Conservation (phyloP, 2,888 invertebrate species). For the Myathropa florea region DNA sequence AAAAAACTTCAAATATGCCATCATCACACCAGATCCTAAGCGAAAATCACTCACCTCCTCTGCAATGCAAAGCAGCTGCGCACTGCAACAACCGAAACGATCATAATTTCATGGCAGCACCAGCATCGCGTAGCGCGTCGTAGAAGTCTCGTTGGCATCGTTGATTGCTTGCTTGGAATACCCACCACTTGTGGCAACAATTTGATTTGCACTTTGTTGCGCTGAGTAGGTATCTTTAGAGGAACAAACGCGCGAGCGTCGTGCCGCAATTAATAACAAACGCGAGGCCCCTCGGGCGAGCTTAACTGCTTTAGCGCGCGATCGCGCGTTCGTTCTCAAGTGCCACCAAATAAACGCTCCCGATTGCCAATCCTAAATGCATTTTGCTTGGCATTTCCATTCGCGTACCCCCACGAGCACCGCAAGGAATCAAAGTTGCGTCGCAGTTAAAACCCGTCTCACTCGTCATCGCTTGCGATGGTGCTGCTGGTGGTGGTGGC, state of each 20-base stretch:
- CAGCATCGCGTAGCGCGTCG: neutral
- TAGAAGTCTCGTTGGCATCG: conserved; percentile 39
- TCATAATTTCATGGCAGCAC: conserved; percentile 65
- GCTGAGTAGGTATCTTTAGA: conserved; percentile 55
- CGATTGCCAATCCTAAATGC: conserved; percentile 40
- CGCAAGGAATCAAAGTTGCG: conserved; percentile 33
- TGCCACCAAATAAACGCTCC: conserved; percentile 68
- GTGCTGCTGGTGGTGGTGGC: conserved; percentile 32
- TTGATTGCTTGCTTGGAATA: conserved; percentile 51
- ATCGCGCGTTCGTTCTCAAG: neutral
- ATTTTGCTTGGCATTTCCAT: conserved; percentile 35
- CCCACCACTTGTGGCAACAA: conserved; percentile 47
- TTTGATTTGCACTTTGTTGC: conserved; percentile 69
- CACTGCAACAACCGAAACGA: neutral
- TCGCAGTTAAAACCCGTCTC: conserved; percentile 67
- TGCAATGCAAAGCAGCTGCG: conserved; percentile 34
- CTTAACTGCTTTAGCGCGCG: conserved; percentile 1
- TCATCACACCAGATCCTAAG: neutral
- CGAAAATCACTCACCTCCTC: neutral
- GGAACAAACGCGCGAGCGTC: conserved; percentile 30
- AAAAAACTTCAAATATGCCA: conserved; percentile 20
- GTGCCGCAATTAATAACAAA: conserved; percentile 56
- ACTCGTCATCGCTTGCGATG: conserved; percentile 32
- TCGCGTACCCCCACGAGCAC: neutral
- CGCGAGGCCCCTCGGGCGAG: conserved; percentile 42